Base-by-base conservation (phyloP, 2,797 vertebrate genomes). In the Anguilla pacifica region DNA sequence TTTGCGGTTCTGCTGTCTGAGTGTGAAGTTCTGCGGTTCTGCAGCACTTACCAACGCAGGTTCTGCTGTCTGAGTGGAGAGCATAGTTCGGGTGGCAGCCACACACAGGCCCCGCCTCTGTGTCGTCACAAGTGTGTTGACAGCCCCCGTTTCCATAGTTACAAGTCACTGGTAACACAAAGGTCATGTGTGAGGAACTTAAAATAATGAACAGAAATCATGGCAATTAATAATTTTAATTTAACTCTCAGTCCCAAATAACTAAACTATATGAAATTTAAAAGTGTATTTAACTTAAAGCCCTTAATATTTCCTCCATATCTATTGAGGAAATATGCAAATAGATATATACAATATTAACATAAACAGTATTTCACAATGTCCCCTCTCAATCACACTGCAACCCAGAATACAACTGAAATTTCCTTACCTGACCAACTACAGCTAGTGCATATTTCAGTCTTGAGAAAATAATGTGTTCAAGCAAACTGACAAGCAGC, bases 71-170 rank as follows among this genome's bases (percentile, higher is more conserved):
- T 0, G 98, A 96, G 93, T 99, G 98, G 43, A 99, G 95, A 77
- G 98, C 98, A 1, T 99, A 99, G 94, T 99, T 99, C 97, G 98
- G 98, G 91, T 99, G 98, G 94, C 98, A 99, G 89, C 97, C 97
- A 28, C 98, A 99, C 89, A 97, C 96, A 0, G 98, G 98, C 85
- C 98, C 98, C 0, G 96, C 95, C 85, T 99, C 98, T 0, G 97
- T 99, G 95, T 99, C 98, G 57, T 99, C 98, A 67, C 98, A 99
- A 84, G 96, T 97, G 96, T 99, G 98, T 77, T 99, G 98, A 95
- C 98, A 99, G 89, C 98, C 98, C 90, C 98, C 98, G 77, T 99
- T 99, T 93, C 98, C 98, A 94, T 99, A 99, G 97, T 99, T 99
- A 97, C 98, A 99, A 90, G 98, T 99, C 95, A 99, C 98, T 99